Conservation (phyloP, 2,797 vertebrate genomes). For the Takifugu ocellatus region DNA sequence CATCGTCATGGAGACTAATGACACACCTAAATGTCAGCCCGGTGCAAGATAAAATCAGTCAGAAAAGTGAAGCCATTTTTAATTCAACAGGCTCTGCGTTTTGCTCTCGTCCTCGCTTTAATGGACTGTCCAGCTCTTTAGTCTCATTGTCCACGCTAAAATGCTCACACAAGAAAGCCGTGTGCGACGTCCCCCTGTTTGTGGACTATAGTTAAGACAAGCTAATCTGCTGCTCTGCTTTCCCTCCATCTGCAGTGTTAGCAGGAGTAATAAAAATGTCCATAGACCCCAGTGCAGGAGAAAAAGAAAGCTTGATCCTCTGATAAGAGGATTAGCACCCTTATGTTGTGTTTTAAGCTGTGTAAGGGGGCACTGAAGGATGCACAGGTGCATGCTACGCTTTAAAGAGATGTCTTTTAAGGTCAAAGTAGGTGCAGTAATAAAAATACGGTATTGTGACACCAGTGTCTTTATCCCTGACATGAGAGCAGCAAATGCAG, state of each 20-base stretch:
- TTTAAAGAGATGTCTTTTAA: slow-evolving; percentile 10
- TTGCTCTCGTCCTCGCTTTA: slow-evolving; percentile 29
- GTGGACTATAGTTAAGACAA: slow-evolving; percentile 42
- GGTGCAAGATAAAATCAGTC: background rate
- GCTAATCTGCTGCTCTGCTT: slow-evolving; percentile 54
- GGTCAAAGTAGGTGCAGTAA: background rate
- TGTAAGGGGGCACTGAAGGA: too few relatives aligned
- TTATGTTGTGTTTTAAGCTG: background rate
- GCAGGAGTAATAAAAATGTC: slow-evolving; percentile 43
- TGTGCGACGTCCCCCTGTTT: slow-evolving; percentile 34
- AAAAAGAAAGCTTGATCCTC: slow-evolving; percentile 12
- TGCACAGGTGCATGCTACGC: background rate
- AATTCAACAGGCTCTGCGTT: slow-evolving; percentile 11
- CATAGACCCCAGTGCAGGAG: slow-evolving; percentile 22
- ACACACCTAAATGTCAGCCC: slow-evolving; percentile 1
- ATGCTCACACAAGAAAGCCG: slow-evolving; percentile 4
- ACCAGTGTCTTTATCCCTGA: background rate
- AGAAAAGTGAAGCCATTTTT: slow-evolving; percentile 11
- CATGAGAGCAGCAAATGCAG: background rate
- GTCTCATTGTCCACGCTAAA: slow-evolving; percentile 12
- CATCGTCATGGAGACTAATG: too few relatives aligned
- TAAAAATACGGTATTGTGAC: background rate
- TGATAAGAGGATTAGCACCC: slow-evolving; percentile 40
- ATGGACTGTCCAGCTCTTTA: background rate
- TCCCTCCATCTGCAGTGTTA: slow-evolving; percentile 31